Percentiles rank a stretch among this genome's conserved stretches.
Conservation (phyloP, 2,888 invertebrate species). For the Netelia inedita region DNA sequence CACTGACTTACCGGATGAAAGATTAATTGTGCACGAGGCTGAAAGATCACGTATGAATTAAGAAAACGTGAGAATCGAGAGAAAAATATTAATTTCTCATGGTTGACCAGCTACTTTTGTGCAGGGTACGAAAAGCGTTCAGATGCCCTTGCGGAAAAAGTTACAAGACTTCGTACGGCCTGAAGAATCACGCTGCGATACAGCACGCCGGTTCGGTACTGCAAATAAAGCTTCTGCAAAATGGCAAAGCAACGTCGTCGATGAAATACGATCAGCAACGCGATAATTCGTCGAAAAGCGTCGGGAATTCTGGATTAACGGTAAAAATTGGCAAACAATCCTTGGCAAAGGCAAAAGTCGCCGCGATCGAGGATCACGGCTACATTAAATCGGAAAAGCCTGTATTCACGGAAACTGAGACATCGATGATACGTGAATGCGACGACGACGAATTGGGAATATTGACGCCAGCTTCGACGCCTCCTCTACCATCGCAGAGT, state of each 20-base stretch:
- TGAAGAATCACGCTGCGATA: conserved; percentile 90
- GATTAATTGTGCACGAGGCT: background rate
- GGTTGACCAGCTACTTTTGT: conserved; percentile 64
- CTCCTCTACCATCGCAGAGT: conserved; percentile 72
- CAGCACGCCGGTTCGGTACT: conserved; percentile 81
- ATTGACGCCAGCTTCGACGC: conserved; percentile 81
- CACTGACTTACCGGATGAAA: background rate
- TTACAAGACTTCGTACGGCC: conserved; percentile 93
- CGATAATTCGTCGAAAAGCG: conserved; percentile 61
- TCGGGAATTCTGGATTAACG: conserved; percentile 48
- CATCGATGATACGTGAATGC: conserved; percentile 67
- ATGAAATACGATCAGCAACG: conserved; percentile 57
- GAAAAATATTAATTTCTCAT: background rate
- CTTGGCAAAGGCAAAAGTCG: conserved; percentile 71
- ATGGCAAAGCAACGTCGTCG: conserved; percentile 54
- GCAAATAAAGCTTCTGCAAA: conserved; percentile 59
- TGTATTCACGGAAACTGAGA: conserved; percentile 69
- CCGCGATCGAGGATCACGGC: conserved; percentile 81
- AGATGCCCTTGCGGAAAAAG: conserved; percentile 95
- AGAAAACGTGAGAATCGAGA: background rate
- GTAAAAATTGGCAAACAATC: conserved; percentile 65
- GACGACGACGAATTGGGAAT: conserved; percentile 77
- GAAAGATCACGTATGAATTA: background rate
- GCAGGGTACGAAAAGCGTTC: conserved; percentile 91
- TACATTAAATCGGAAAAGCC: conserved; percentile 79